A percentile compares a stretch with the other conserved stretches of the same genome.
Evolutionary conservation across 2,113 vertebrate genomes (phyloP).

Genomic region (Albula goreensis): DNA sequence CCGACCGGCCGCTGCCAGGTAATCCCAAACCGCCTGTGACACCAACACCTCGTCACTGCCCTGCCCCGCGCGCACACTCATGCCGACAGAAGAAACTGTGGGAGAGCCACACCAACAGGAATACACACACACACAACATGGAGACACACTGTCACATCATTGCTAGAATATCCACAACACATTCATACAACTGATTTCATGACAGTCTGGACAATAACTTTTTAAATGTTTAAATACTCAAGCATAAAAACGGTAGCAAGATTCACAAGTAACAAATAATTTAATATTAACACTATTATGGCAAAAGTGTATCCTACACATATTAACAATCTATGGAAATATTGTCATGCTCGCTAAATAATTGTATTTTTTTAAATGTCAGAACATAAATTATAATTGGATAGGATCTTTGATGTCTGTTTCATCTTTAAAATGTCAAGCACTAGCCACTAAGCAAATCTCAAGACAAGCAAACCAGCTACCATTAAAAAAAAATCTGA

Average conservation of each 20-base stretch:
- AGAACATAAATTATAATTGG: slow-evolving; percentile 2
- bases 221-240: background rate
- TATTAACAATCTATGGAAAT: too few relatives aligned
- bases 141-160: background rate
- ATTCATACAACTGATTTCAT: background rate
- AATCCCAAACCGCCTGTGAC: slow-evolving; percentile 90
- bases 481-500: background rate
- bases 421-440: background rate
- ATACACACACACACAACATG: background rate
- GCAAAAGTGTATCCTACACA: too few relatives aligned
- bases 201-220: background rate
- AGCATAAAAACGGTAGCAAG: background rate
- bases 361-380: too few relatives aligned
- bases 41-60: slow-evolving; percentile 88
- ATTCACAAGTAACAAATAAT: too few relatives aligned
- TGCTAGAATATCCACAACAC: background rate
- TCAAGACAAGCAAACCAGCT: background rate
- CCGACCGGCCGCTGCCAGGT: slow-evolving; percentile 82
- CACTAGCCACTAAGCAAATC: background rate
- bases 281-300: too few relatives aligned
- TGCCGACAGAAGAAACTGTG: slow-evolving; percentile 77
- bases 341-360: too few relatives aligned
- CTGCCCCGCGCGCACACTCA: slow-evolving; percentile 79
- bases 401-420: background rate
- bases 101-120: slow-evolving; percentile 22